Base-by-base conservation (phyloP, 2,113 vertebrate genomes). In the Scatophagus argus region DNA sequence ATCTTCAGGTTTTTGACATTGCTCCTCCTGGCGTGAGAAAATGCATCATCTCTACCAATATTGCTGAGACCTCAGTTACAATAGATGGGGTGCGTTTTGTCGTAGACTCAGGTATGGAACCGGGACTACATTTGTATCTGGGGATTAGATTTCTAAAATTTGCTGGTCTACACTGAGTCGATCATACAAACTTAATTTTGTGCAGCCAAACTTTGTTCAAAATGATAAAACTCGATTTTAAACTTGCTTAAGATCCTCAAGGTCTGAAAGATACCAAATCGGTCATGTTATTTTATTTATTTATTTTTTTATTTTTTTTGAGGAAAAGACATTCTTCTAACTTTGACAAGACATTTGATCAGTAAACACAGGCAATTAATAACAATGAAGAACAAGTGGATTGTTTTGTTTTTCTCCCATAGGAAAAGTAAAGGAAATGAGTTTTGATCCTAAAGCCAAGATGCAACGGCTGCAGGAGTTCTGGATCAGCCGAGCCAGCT, bases 391-490 rank as follows among this genome's bases (percentile, higher is more conserved):
- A 69, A 3, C 25, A 43, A 21, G 29, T 19, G 0, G 1, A 23
- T 63, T 60, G 1, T 62, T 64, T 47, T 66, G 32, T 68, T 36
- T 1, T 55, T 71, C 21, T 56, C 32, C 77, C 12, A 8, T 46
- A 99, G 97, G 97, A 38, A 99, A 98, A 79, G 97, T 99, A 46
- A 99, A 99, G 86, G 97, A 99, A 90, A 96, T 99, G 95, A 98
- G 96, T 84, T 97, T 96, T 0, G 97, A 98, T 81, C 94, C 97
- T 0, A 96, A 97, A 77, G 95, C 95, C 25, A 98, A 98, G 52
- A 95, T 99, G 81, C 97, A 97, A 65, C 94, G 96, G 3, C 94
- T 99, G 9, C 97, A 98, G 90, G 97, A 99, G 83, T 98, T 98
- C 93, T 99, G 97, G 97, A 98, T 99, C 91, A 99, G 97, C 81